Evolutionary conservation across 2,888 invertebrate species (phyloP).

Genomic region (Lepidochitona cinerea): DNA sequence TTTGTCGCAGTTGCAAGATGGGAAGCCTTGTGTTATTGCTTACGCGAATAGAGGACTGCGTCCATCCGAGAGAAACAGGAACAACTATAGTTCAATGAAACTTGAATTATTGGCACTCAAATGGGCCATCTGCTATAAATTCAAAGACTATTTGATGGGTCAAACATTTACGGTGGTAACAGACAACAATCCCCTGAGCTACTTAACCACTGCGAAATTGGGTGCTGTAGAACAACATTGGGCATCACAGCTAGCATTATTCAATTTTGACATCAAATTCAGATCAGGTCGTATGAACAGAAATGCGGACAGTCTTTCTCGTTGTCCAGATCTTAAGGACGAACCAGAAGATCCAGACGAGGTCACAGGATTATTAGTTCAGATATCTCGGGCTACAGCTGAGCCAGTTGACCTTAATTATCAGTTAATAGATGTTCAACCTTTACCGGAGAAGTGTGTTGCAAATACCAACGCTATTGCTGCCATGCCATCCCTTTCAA

Average conservation of each 20-base stretch:
- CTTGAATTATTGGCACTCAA: slow-evolving; percentile 28
- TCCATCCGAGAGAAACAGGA: not conserved
- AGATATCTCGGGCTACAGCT: too few relatives aligned
- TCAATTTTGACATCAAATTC: slow-evolving; percentile 13
- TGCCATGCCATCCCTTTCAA: too few relatives aligned
- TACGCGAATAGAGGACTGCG: slow-evolving; percentile 10
- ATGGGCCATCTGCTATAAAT: slow-evolving; percentile 29
- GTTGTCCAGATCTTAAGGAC: not conserved
- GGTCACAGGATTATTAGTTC: not conserved
- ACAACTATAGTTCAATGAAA: slow-evolving; percentile 5
- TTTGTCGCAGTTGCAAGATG: not conserved
- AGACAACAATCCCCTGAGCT: slow-evolving; percentile 17
- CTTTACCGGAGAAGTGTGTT: too few relatives aligned
- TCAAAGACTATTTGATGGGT: slow-evolving; percentile 17
- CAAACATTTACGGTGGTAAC: slow-evolving; percentile 5
- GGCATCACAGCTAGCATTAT: slow-evolving; percentile 17
- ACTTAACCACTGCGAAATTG: slow-evolving; percentile 14
- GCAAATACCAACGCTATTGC: too few relatives aligned
- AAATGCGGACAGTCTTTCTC: slow-evolving; percentile 15
- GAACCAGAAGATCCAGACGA: not conserved
- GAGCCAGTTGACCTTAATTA: too few relatives aligned
- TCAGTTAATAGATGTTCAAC: too few relatives aligned
- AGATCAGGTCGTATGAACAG: slow-evolving; percentile 10
- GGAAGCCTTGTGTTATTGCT: not conserved
- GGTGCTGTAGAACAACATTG: slow-evolving; percentile 21